These are phyloP conservation scores for Scaptomyza polygonia DNA, from an alignment of 2,888 invertebrate species.

Conservation along the genomic window DNA sequence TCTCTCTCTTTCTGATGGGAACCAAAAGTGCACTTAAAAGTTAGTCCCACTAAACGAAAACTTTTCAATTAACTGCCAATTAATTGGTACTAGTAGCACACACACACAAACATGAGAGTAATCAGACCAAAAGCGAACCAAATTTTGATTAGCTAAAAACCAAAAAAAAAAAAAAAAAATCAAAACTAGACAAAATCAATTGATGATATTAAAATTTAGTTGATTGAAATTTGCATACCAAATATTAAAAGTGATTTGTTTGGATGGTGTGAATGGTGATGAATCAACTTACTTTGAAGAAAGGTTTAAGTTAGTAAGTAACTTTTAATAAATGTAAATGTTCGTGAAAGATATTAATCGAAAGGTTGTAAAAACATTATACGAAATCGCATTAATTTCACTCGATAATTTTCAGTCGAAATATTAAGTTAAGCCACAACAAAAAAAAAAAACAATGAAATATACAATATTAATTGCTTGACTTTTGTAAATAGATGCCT, in stretches of 20 bases:
- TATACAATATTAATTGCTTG: neutral
- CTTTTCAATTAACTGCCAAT: slow-evolving; percentile 77
- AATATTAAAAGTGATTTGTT: neutral
- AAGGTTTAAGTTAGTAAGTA: no score
- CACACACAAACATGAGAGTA: neutral
- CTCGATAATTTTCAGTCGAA: no score
- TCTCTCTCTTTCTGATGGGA: slow-evolving; percentile 6
- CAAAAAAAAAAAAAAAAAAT: no score
- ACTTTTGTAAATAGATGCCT: neutral
- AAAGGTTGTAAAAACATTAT: neutral
- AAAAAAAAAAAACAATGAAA: neutral
- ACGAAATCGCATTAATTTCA: no score
- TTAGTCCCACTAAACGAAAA: slow-evolving; percentile 47
- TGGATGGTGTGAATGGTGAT: no score
- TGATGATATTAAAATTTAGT: slow-evolving; percentile 39
- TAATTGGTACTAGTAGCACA: slow-evolving; percentile 50
- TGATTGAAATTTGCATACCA: slow-evolving; percentile 29
- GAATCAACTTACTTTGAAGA: no score
- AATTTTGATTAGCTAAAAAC: neutral
- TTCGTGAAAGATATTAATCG: no score
- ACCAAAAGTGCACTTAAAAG: slow-evolving; percentile 53
- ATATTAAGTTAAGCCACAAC: no score
- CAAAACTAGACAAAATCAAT: slow-evolving; percentile 11
- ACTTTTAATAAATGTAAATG: no score
- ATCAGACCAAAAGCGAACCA: neutral